Conservation (phyloP, 2,113 vertebrate species). For the Poecilia latipinna region DNA sequence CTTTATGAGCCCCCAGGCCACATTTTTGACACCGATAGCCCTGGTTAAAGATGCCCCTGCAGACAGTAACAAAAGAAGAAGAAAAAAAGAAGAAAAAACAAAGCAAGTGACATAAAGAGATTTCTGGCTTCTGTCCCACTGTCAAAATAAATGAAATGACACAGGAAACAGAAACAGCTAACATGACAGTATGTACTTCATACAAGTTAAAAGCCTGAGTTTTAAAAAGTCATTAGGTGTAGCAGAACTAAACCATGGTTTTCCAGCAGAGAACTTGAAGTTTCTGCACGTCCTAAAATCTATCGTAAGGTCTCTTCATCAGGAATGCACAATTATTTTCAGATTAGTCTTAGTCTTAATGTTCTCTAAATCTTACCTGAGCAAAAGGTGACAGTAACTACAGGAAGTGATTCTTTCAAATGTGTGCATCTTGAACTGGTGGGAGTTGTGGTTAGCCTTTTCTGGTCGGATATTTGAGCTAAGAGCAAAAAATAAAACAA, state of each 20-base stretch:
- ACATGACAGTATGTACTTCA: constrained; percentile 8
- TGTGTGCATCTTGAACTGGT: constrained; percentile 93
- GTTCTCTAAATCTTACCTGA: constrained; percentile 81
- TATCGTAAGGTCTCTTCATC: neutral
- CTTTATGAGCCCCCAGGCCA: constrained; percentile 91
- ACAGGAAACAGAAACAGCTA: constrained; percentile 11
- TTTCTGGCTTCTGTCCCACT: constrained; percentile 27
- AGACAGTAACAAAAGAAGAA: constrained; percentile 63
- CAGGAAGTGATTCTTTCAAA: constrained; percentile 90
- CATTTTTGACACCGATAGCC: constrained; percentile 93
- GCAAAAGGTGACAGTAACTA: constrained; percentile 88
- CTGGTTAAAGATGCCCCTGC: constrained; percentile 95
- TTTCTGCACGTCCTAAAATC: constrained; percentile 7
- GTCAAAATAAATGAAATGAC: constrained; percentile 34
- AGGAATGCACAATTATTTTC: neutral
- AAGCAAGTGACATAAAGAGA: constrained; percentile 53
- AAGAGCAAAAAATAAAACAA: constrained; percentile 3
- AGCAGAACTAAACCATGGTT: neutral
- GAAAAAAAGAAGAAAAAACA: constrained; percentile 30
- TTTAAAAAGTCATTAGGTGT: constrained; percentile 23
- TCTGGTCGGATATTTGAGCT: constrained; percentile 94
- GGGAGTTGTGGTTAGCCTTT: constrained; percentile 85
- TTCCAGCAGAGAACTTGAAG: neutral
- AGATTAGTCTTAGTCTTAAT: too few species aligned
- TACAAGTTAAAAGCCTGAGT: neutral